Conservation (phyloP, 2,113 vertebrate genomes). For the Xiphorhynchus elegans region DNA sequence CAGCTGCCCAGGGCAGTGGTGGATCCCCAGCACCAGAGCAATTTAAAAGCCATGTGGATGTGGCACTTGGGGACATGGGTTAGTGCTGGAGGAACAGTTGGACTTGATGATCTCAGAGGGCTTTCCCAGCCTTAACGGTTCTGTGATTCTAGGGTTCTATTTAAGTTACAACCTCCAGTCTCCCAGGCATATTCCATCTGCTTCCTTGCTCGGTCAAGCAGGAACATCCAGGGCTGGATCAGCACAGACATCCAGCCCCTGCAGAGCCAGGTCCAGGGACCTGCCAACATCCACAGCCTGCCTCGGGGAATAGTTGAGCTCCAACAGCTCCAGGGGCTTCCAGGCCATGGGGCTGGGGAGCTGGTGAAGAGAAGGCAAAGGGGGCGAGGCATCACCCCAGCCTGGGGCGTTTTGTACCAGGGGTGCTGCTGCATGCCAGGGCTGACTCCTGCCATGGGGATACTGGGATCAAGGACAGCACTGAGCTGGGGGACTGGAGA, state of each 20-base stretch:
- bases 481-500: neutral
- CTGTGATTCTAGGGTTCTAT: too few species aligned
- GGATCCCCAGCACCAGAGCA: neutral
- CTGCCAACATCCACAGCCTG: neutral
- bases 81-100: neutral
- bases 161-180: neutral
- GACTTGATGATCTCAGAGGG: neutral
- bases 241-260: neutral
- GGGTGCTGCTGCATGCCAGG: neutral
- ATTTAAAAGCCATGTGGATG: neutral
- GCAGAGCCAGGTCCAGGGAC: neutral
- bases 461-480: neutral
- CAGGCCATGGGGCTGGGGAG: neutral
- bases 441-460: neutral
- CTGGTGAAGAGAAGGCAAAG: accelerated
- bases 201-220: accelerated
- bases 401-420: neutral
- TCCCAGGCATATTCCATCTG: neutral
- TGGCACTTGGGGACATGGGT: neutral
- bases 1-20: neutral
- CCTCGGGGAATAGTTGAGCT: too few species aligned
- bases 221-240: accelerated
- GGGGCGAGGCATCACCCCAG: neutral
- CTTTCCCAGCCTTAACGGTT: neutral
- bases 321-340: neutral